Evolutionary conservation across 2,797 vertebrate species (phyloP).

Genomic region (Tokudaia muenninki): DNA sequence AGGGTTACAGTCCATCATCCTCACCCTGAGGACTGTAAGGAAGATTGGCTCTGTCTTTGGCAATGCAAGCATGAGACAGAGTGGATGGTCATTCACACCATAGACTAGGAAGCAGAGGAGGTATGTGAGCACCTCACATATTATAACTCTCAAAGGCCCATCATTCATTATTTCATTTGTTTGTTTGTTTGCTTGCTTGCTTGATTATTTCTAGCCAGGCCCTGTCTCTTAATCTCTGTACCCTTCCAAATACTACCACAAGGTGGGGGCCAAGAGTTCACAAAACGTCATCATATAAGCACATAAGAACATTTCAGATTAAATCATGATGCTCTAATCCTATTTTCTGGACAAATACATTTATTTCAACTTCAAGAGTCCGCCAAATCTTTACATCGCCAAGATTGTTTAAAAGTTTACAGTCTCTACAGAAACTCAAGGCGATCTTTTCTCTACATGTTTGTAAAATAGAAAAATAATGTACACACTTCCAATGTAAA

Average conservation of each 20-base stretch:
- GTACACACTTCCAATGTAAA: background rate
- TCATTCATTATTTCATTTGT: background rate
- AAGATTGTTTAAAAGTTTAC: background rate
- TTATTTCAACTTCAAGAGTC: background rate
- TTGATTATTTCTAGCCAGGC: background rate
- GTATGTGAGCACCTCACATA: background rate
- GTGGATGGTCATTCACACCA: background rate
- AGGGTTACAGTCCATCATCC: background rate
- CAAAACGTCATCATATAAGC: background rate
- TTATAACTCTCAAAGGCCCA: background rate
- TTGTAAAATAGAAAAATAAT: background rate
- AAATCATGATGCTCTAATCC: background rate
- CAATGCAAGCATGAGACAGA: background rate
- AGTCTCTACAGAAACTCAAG: background rate
- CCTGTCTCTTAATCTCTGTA: background rate
- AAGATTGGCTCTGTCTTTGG: background rate
- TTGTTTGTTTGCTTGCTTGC: background rate
- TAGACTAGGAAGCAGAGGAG: background rate
- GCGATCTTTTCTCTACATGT: background rate
- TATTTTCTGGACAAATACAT: background rate
- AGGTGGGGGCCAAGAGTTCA: background rate
- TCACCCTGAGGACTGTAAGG: background rate
- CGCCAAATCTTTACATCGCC: background rate
- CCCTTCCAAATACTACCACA: background rate
- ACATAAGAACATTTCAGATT: background rate